Evolutionary conservation across 2,113 vertebrate species (phyloP).

Genomic region (Physeter macrocephalus): DNA sequence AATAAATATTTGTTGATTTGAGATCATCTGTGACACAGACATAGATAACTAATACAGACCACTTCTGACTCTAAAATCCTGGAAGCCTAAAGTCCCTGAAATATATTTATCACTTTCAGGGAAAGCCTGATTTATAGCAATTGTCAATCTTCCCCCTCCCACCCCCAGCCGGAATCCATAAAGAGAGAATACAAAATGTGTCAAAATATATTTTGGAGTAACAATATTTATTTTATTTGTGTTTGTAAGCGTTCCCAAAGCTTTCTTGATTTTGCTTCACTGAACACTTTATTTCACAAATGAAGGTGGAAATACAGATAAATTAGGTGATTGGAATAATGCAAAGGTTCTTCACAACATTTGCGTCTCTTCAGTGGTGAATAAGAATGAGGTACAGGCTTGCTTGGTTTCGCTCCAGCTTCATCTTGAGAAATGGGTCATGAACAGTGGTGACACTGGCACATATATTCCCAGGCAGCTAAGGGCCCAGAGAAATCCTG

Average conservation of each 20-base stretch:
- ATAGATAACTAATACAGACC: background rate
- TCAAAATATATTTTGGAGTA: background rate
- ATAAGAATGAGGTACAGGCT: background rate
- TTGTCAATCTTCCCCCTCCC: background rate
- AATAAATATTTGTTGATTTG: background rate
- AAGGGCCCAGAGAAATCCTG: background rate
- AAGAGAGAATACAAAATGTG: background rate
- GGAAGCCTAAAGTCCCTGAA: background rate
- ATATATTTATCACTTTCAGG: background rate
- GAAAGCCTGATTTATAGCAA: background rate
- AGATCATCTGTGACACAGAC: background rate
- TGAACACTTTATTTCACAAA: conserved; percentile 10
- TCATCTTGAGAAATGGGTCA: background rate
- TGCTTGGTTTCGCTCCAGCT: background rate
- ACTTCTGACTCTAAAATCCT: background rate
- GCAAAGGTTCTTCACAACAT: background rate
- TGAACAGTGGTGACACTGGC: background rate
- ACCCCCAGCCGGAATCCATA: background rate
- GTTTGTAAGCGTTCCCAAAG: background rate
- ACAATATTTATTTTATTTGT: background rate
- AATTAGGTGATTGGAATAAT: background rate
- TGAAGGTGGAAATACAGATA: conserved; percentile 16
- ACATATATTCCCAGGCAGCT: background rate
- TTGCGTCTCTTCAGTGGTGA: background rate
- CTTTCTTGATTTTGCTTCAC: conserved; percentile 20